A percentile compares a stretch with the other conserved stretches of the same genome.
phyloP scores from a whole-genome alignment of 2,888 invertebrate species.

The Eupithecia tripunctaria region DNA sequence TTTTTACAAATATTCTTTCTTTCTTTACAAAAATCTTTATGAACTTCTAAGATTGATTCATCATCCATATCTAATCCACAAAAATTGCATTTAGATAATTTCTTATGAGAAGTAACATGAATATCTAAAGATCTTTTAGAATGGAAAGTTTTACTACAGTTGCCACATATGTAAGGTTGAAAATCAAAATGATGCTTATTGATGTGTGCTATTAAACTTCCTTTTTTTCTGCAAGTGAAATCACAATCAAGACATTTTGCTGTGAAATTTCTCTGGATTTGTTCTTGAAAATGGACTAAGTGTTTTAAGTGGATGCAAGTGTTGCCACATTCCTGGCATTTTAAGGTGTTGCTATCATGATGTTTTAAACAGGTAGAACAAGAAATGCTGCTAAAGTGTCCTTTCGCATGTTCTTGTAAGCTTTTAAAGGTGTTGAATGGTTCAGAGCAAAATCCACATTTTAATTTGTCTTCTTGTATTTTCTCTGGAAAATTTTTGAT shows the following conservation, averaged over 20 bases:
- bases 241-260: constrained; percentile 13
- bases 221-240: constrained; percentile 10
- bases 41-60: neutral
- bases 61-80: constrained; percentile 1
- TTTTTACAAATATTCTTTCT: constrained; percentile 1
- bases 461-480: neutral
- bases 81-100: neutral
- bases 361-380: neutral
- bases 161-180: constrained; percentile 3
- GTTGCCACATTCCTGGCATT: neutral
- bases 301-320: constrained; percentile 8
- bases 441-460: neutral
- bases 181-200: constrained; percentile 6
- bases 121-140: neutral
- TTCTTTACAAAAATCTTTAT: neutral
- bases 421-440: neutral
- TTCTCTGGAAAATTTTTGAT: neutral
- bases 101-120: neutral
- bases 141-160: neutral
- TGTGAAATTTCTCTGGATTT: neutral
- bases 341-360: neutral
- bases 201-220: neutral
- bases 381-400: neutral
- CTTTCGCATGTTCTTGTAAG: neutral
- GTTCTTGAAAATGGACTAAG: constrained; percentile 9